Conservation (phyloP, 2,888 invertebrate genomes). For the Pherbina coryleti region DNA sequence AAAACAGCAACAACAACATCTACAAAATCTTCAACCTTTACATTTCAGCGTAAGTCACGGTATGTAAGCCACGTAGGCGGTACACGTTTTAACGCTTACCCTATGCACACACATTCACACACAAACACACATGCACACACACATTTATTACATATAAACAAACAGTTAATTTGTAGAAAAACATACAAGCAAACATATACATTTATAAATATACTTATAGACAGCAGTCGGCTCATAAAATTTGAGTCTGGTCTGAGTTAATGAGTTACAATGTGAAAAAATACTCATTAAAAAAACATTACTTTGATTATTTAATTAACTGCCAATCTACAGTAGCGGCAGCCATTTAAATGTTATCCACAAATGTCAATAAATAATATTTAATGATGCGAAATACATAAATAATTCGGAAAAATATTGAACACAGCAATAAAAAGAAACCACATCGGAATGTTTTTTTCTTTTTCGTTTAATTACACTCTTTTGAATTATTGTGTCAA, state of each 20-base stretch:
- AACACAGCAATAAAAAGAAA: background rate
- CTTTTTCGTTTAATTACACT: background rate
- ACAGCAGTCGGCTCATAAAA: background rate
- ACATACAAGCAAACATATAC: too few species aligned
- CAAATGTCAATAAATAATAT: background rate
- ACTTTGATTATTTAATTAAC: constrained; percentile 19
- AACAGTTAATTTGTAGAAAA: background rate
- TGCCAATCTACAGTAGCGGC: background rate
- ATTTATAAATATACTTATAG: background rate
- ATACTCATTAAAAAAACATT: constrained; percentile 1
- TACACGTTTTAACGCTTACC: constrained; percentile 53
- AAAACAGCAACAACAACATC: constrained; percentile 25
- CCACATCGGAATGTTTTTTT: background rate
- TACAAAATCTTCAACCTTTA: background rate
- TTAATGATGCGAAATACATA: background rate
- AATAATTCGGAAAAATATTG: background rate
- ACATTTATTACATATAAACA: background rate
- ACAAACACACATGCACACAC: background rate
- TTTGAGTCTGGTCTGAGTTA: background rate
- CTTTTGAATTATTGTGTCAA: constrained; percentile 24
- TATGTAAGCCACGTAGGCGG: constrained; percentile 52
- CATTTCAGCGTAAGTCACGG: background rate
- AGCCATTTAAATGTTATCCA: background rate
- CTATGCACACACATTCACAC: too few species aligned
- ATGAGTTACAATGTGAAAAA: constrained; percentile 15